Evolutionary conservation across 2,797 vertebrate species (phyloP).

Genomic region (Simalia tracyae): DNA sequence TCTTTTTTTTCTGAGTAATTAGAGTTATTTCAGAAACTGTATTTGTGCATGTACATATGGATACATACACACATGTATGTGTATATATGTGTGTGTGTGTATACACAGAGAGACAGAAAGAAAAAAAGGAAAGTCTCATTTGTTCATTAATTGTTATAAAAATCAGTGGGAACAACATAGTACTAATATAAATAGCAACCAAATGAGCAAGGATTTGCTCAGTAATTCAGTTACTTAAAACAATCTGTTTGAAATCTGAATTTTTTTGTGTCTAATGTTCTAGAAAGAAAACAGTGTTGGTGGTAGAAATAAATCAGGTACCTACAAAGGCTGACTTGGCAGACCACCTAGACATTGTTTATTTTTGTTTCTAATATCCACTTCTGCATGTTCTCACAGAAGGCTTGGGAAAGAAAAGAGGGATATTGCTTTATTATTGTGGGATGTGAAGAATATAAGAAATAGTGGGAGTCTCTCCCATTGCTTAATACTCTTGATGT

Average conservation of each 20-base stretch:
- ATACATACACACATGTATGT: background rate
- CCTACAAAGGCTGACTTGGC: background rate
- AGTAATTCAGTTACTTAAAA: background rate
- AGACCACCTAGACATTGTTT: background rate
- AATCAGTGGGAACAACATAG: background rate
- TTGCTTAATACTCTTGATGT: background rate
- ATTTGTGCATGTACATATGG: background rate
- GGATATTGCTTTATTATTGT: background rate
- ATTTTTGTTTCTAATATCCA: background rate
- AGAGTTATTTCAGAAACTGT: background rate
- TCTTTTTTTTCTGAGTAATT: background rate
- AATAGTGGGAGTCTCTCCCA: background rate
- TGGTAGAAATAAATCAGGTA: background rate
- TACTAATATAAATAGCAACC: background rate
- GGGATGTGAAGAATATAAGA: background rate
- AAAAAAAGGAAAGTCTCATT: background rate
- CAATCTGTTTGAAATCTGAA: background rate
- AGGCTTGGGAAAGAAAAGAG: background rate
- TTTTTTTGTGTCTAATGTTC: background rate
- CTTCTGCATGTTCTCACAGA: background rate
- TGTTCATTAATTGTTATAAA: background rate
- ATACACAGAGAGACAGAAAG: too few species aligned
- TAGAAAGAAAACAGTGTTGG: background rate
- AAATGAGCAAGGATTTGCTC: background rate
- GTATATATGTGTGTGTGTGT: background rate